Evolutionary conservation across 2,113 vertebrate genomes (phyloP), one percentile per base, ranked within the genome.

Genomic region (Brienomyrus longianalis): DNA sequence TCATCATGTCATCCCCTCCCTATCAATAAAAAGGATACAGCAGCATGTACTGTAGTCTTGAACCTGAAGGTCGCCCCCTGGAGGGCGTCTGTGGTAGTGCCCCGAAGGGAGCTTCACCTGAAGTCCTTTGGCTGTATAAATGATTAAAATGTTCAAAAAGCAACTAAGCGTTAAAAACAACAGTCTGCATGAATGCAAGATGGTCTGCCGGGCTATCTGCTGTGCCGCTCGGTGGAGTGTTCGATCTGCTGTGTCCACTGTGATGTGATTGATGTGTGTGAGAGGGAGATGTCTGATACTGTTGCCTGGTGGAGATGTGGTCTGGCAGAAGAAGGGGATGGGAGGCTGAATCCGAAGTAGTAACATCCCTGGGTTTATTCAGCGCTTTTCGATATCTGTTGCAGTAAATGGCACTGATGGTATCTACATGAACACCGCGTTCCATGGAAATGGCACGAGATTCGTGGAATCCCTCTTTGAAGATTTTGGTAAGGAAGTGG

Each of bases 381-480:
- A 23, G 1, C 9, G 15, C 21, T 52, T 87, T 35, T 51, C 10
- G 13, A 13, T 45, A n/a, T 89, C 89, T 89, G 90, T 93, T 92
- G 39, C 93, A 99, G 98, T 96, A 88, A 97, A 97, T 88, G 96
- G 97, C 0, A 92, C 95, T 86, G 97, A 97, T 43, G 96, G 97
- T 91, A 96, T 98, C 92, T 99, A 99, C 0, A 96, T 99, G 96
- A 99, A 99, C 95, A 98, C 98, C 0, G 96, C 96, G 0, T 96
- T 97, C 80, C 96, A 98, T 89, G 96, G 97, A 93, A 98, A 98
- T 1, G 98, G 98, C 91, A 99, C 98, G 66, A 99, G 98, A 94
- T 99, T 99, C 1, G 98, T 99, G 90, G 98, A 98, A 93, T 99
- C 98, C 17, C 96, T 99, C 88, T 99, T 99, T 89, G 98, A 99